phyloP scores from a whole-genome alignment of 2,888 invertebrate species.

The Megaustenia siamemsis region DNA sequence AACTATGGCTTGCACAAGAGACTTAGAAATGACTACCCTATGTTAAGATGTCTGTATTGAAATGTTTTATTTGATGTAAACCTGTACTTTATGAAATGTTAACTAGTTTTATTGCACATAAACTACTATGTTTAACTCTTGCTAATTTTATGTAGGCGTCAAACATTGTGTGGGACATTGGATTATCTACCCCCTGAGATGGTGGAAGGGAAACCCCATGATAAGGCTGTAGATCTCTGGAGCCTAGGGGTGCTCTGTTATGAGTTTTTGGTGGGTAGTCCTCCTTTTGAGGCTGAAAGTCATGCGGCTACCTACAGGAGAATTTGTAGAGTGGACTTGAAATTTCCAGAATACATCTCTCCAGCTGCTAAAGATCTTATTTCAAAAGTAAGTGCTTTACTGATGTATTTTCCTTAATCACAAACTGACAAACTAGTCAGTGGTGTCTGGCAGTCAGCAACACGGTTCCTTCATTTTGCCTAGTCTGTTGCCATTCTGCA shows the following conservation, averaged over 20 bases:
- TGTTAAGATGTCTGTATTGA: too few species aligned
- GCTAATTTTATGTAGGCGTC: conserved; percentile 83
- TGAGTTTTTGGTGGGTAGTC: conserved; percentile 94
- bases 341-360: conserved; percentile 80
- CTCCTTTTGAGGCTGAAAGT: conserved; percentile 91
- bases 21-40: too few species aligned
- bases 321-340: conserved; percentile 80
- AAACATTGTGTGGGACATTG: conserved; percentile 95
- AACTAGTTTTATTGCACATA: neutral
- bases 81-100: neutral
- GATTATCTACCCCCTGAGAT: conserved; percentile 99
- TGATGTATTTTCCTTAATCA: too few species aligned
- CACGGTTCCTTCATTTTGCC: too few species aligned
- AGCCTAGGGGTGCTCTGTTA: conserved; percentile 96
- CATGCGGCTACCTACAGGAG: conserved; percentile 80
- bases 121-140: too few species aligned
- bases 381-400: conserved; percentile 79
- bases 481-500: too few species aligned
- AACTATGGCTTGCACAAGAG: too few species aligned
- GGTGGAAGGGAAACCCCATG: conserved; percentile 92
- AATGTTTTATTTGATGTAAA: too few species aligned
- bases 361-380: conserved; percentile 81
- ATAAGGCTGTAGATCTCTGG: conserved; percentile 92
- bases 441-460: too few species aligned
- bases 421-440: too few species aligned